These are phyloP conservation scores for Kryphioiulus occultus DNA, from an alignment of 2,888 invertebrate species.

Conservation along the genomic window DNA sequence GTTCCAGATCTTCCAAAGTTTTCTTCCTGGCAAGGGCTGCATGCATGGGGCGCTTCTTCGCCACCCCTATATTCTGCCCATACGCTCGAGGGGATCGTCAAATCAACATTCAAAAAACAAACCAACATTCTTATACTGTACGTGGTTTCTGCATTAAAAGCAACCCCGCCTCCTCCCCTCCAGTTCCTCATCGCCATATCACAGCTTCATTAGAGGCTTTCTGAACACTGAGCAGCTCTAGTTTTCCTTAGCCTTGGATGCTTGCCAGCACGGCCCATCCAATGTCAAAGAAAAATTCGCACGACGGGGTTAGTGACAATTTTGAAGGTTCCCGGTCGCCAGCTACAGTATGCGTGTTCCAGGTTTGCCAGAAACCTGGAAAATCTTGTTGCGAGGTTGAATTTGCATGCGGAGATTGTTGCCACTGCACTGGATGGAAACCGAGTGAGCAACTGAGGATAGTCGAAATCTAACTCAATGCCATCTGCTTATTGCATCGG, in stretches of 20 bases:
- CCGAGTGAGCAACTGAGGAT: not conserved
- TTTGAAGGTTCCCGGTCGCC: not conserved
- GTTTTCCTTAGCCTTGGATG: not conserved
- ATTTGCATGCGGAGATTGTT: too few relatives aligned
- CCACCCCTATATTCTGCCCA: too few relatives aligned
- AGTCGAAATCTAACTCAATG: not conserved
- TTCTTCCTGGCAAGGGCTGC: too few relatives aligned
- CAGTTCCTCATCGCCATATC: not conserved
- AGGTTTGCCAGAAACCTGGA: not conserved
- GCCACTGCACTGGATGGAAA: too few relatives aligned
- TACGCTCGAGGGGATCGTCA: too few relatives aligned
- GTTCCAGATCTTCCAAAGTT: too few relatives aligned
- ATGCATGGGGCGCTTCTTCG: too few relatives aligned
- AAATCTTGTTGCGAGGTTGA: not conserved
- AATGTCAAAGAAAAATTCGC: not conserved
- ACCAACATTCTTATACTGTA: too few relatives aligned
- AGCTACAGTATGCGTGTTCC: too few relatives aligned
- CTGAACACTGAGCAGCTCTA: not conserved
- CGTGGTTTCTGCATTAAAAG: too few relatives aligned
- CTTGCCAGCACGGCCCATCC: not conserved
- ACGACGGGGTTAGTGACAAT: not conserved
- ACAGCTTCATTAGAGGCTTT: constrained; percentile 8
- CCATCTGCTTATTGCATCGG: constrained; percentile 18
- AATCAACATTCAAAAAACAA: too few relatives aligned
- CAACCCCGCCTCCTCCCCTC: not conserved